Conservation (phyloP, 2,113 vertebrate species). For the Scortum barcoo region DNA sequence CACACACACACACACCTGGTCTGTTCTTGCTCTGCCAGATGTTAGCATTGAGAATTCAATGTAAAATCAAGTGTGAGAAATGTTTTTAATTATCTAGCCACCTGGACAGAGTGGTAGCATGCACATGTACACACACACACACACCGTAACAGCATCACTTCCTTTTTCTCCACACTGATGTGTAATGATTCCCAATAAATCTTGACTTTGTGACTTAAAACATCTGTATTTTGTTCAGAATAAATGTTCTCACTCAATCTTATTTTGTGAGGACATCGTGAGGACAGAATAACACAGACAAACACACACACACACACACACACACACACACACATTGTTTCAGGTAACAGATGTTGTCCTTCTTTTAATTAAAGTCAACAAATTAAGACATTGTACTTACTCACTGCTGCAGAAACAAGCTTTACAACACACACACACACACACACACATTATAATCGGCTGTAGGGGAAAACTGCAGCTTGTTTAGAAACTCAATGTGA, state of each 20-base stretch:
- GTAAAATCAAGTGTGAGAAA: slow-evolving; percentile 76
- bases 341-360: slow-evolving; percentile 67
- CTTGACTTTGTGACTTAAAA: background rate
- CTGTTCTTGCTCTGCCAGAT: slow-evolving; percentile 54
- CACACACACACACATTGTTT: slow-evolving; percentile 25
- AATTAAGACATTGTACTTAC: slow-evolving; percentile 56
- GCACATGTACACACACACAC: slow-evolving; percentile 16
- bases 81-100: slow-evolving; percentile 78
- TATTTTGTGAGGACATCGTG: background rate
- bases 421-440: slow-evolving; percentile 1
- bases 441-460: slow-evolving; percentile 19
- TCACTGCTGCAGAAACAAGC: slow-evolving; percentile 50
- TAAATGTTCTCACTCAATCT: background rate
- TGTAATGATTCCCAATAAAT: background rate
- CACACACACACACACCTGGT: slow-evolving; percentile 37
- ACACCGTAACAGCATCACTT: background rate
- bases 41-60: slow-evolving; percentile 61
- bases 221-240: background rate
- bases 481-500: slow-evolving; percentile 36
- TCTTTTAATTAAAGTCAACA: slow-evolving; percentile 70
- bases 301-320: background rate
- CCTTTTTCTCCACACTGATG: background rate
- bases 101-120: slow-evolving; percentile 62
- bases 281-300: background rate
- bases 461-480: slow-evolving; percentile 35